Evolutionary conservation across 2,113 vertebrate genomes (phyloP), one percentile per base, ranked within the genome.

Genomic region (Tachysurus vachellii): DNA sequence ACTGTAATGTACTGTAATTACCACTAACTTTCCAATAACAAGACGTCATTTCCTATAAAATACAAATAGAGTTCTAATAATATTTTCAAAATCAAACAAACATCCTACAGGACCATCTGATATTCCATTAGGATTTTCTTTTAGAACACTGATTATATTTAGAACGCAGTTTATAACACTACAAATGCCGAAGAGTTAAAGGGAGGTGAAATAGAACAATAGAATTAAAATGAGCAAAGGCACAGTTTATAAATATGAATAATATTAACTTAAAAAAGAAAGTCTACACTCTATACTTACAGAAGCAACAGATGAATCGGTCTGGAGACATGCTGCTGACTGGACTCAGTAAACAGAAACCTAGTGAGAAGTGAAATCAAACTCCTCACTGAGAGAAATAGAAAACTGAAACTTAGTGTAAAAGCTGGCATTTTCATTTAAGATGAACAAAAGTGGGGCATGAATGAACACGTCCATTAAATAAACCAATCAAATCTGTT

Each of bases 351-450:
- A 44, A 81, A 81, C 10, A 26, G 79, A 81, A 81, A 81, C 79
- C 56, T 61, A 80, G 9, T 36, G 2, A 79, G 26, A 36, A 4
- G 3, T 0, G n/a, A 16, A 76, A n/a, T 50, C 5, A n/a, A 0
- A 10, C 53, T 79, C 53, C 53, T 57, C 28, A 57, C 1, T 19
- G 2, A 13, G 31, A 44, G 31, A 42, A 42, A 57, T 3, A 19
- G 17, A 57, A 77, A 77, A 79, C 13, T 79, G 76, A 79, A 81
- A 81, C 79, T 61, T 44, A 59, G 50, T 77, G 23, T 26, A 53
- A 3, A 56, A 54, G 47, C 23, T 53, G 73, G 50, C 19, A 6
- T 8, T 47, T 2, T n/a, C 16, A 31, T 26, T 73, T 21, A 50
- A 9, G 11, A 44, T 76, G 44, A 50, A 50, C 9, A 16, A 4